Percentiles rank a stretch among this genome's conserved stretches.
Conservation (phyloP, 2,888 invertebrate genomes). For the Catocala nupta region DNA sequence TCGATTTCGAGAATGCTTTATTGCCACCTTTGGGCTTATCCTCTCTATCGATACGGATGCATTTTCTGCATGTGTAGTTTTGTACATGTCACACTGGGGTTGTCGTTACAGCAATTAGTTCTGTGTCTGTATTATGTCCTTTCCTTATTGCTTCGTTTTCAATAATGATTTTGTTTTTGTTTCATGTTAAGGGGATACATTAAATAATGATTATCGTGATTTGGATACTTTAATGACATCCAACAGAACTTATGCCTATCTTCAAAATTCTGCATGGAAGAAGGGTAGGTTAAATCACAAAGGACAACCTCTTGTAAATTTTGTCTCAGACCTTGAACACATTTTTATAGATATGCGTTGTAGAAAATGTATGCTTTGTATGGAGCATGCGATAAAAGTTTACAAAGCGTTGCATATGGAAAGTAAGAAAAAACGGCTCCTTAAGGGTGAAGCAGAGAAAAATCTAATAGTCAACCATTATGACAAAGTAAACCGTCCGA, state of each 20-base stretch:
- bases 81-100: too few species aligned
- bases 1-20: slow-evolving; percentile 16
- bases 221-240: too few species aligned
- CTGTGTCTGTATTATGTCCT: too few species aligned
- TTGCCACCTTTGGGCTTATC: slow-evolving; percentile 6
- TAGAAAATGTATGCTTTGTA: slow-evolving; percentile 62
- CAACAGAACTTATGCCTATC: not conserved
- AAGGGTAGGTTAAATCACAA: slow-evolving; percentile 56
- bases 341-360: slow-evolving; percentile 62
- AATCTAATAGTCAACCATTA: slow-evolving; percentile 48
- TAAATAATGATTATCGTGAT: too few species aligned
- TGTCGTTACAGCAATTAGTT: too few species aligned
- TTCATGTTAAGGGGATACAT: not conserved
- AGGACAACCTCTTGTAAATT: slow-evolving; percentile 42
- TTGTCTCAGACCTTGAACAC: slow-evolving; percentile 53
- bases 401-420: slow-evolving; percentile 42
- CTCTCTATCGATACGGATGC: not conserved
- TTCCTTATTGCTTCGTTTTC: not conserved
- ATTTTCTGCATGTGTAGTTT: not conserved
- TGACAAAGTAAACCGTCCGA: slow-evolving; percentile 43
- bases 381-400: slow-evolving; percentile 65
- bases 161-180: slow-evolving; percentile 2
- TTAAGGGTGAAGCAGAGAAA: slow-evolving; percentile 50
- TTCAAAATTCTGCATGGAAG: slow-evolving; percentile 38
- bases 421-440: slow-evolving; percentile 32